Percentiles rank a stretch among this genome's conserved stretches.
phyloP scores from a whole-genome alignment of 1,140 invertebrate species.

The Spodoptera litura region DNA sequence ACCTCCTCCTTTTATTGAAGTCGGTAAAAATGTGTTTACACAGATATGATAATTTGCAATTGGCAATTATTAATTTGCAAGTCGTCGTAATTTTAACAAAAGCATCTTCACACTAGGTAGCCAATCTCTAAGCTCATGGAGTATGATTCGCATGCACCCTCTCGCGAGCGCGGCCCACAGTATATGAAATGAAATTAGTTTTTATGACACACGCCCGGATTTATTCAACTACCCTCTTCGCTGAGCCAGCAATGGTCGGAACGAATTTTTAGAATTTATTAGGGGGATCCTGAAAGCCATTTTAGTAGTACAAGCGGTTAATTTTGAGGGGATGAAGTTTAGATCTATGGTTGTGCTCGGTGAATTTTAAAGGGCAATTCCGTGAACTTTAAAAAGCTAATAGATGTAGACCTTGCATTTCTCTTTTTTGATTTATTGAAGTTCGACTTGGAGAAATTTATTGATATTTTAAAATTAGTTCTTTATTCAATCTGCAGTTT shows the following conservation, averaged over 20 bases:
- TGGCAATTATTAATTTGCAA: too few species aligned
- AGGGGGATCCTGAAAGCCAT: constrained; percentile 27
- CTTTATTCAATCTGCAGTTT: too few species aligned
- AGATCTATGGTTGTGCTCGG: not conserved
- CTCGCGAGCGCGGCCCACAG: not conserved
- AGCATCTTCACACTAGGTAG: not conserved
- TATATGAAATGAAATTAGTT: constrained; percentile 47
- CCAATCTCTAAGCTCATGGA: constrained; percentile 1
- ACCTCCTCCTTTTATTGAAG: too few species aligned
- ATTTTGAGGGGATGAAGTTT: constrained; percentile 17
- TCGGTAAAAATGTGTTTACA: too few species aligned
- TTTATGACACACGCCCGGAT: constrained; percentile 32
- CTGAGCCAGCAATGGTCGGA: constrained; percentile 24
- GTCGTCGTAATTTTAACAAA: not conserved
- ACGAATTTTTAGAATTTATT: constrained; percentile 42
- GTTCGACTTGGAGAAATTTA: not conserved
- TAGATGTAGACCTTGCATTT: not conserved
- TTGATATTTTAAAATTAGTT: too few species aligned
- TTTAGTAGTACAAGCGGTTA: constrained; percentile 25
- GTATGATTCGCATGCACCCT: constrained; percentile 17
- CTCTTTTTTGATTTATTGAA: too few species aligned
- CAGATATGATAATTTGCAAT: too few species aligned
- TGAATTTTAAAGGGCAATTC: constrained; percentile 13
- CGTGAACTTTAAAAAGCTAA: not conserved
- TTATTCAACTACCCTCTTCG: constrained; percentile 35